Evolutionary conservation across 2,888 invertebrate genomes (phyloP).

Genomic region (Philhelius pedissequus): DNA sequence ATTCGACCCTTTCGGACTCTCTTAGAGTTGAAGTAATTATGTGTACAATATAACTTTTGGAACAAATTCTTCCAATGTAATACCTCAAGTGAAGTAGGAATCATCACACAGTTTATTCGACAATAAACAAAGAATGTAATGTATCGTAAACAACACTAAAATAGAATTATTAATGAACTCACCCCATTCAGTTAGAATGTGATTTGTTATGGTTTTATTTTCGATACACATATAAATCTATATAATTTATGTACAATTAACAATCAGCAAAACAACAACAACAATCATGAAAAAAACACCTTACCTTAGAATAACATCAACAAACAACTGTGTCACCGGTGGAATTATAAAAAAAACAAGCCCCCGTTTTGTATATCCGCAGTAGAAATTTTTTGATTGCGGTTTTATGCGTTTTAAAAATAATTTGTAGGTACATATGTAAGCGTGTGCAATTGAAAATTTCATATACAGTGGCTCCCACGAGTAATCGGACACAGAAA

Average conservation of each 20-base stretch:
- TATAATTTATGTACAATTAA: too few relatives aligned
- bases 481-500: too few relatives aligned
- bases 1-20: too few relatives aligned
- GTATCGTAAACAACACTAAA: neutral
- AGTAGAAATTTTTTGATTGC: neutral
- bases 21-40: too few relatives aligned
- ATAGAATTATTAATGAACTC: neutral
- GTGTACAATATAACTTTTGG: too few relatives aligned
- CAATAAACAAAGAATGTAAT: too few relatives aligned
- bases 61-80: too few relatives aligned
- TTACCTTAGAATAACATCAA: neutral
- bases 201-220: neutral
- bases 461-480: too few relatives aligned
- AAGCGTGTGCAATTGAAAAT: too few relatives aligned
- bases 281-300: neutral
- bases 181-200: neutral
- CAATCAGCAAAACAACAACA: neutral
- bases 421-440: too few relatives aligned
- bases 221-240: neutral
- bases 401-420: conserved; percentile 26
- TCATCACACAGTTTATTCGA: too few relatives aligned
- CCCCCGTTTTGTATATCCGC: conserved; percentile 10
- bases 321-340: neutral
- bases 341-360: neutral
- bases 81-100: too few relatives aligned